Percentiles rank a stretch among this genome's conserved stretches.
Evolutionary conservation across 2,888 invertebrate genomes (phyloP).

Genomic region (Oeneis ivallda): DNA sequence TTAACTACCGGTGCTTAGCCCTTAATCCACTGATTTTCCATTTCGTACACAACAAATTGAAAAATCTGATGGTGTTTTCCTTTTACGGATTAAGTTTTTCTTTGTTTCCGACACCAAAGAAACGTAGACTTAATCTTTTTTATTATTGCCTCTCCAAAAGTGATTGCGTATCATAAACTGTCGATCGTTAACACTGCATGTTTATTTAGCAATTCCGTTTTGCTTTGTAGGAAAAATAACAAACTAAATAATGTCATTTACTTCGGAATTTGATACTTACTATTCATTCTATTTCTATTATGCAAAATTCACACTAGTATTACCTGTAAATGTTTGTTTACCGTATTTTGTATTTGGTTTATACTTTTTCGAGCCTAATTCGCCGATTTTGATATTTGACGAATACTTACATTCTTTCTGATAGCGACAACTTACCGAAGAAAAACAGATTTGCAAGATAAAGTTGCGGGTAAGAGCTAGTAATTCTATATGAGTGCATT

Average conservation of each 20-base stretch:
- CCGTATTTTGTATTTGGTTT: too few species aligned
- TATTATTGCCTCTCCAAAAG: constrained; percentile 53
- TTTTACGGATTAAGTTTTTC: constrained; percentile 10
- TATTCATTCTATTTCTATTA: too few species aligned
- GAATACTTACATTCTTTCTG: too few species aligned
- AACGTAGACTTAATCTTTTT: constrained; percentile 45
- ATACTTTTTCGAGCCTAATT: too few species aligned
- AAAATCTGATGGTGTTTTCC: constrained; percentile 15
- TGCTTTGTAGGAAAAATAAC: not conserved
- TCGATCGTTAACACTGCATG: constrained; percentile 50
- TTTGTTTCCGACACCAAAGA: constrained; percentile 17
- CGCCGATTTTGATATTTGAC: too few species aligned
- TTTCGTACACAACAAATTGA: constrained; percentile 20
- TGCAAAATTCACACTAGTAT: not conserved
- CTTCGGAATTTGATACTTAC: not conserved
- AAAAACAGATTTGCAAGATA: too few species aligned
- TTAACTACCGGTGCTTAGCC: constrained; percentile 48
- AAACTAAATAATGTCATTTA: not conserved
- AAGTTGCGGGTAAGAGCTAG: too few species aligned
- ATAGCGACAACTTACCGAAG: too few species aligned
- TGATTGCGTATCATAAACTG: constrained; percentile 58
- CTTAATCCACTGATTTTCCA: constrained; percentile 53
- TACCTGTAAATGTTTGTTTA: too few species aligned
- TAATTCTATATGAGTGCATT: too few species aligned
- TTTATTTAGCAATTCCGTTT: constrained; percentile 1